Percentiles rank a stretch among this genome's conserved stretches.
phyloP scores from a whole-genome alignment of 23 tunicate species.

The Ascidia mentula region DNA sequence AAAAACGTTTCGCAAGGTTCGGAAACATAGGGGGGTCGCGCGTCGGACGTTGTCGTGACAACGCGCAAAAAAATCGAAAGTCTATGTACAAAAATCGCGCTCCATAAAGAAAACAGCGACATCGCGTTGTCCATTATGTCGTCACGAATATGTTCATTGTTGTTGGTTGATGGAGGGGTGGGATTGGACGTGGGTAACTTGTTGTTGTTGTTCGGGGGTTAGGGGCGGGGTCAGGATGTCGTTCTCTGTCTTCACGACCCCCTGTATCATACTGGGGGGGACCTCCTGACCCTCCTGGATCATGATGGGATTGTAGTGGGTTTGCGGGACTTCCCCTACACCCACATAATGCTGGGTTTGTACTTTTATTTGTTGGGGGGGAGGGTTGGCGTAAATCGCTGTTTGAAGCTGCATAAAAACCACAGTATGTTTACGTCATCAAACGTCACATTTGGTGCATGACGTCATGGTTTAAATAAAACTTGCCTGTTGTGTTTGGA shows the following conservation, averaged over 20 bases:
- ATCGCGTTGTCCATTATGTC: neutral
- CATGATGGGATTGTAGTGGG: conserved; percentile 27
- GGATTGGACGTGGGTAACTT: too few species aligned
- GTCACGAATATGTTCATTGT: neutral
- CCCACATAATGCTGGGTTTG: conserved; percentile 41
- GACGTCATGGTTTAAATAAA: neutral
- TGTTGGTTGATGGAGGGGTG: neutral
- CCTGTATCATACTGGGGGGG: conserved; percentile 21
- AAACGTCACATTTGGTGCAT: neutral
- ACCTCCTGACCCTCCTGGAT: conserved; percentile 19
- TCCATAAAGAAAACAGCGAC: neutral
- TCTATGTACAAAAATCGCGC: neutral
- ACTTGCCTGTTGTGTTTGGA: conserved; percentile 23
- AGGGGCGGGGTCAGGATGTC: conserved; percentile 56
- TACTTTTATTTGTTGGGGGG: conserved; percentile 11
- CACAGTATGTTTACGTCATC: neutral
- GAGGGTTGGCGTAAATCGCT: conserved; percentile 48
- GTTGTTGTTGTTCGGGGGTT: conserved; percentile 57
- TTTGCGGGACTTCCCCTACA: neutral
- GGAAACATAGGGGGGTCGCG: neutral
- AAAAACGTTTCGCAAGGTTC: conserved; percentile 4
- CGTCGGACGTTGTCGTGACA: neutral
- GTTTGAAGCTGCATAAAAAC: conserved; percentile 22
- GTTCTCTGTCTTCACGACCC: conserved; percentile 60
- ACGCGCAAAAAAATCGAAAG: neutral